Evolutionary conservation across 2,888 invertebrate genomes (phyloP).

Genomic region (Ectemnius cavifrons): DNA sequence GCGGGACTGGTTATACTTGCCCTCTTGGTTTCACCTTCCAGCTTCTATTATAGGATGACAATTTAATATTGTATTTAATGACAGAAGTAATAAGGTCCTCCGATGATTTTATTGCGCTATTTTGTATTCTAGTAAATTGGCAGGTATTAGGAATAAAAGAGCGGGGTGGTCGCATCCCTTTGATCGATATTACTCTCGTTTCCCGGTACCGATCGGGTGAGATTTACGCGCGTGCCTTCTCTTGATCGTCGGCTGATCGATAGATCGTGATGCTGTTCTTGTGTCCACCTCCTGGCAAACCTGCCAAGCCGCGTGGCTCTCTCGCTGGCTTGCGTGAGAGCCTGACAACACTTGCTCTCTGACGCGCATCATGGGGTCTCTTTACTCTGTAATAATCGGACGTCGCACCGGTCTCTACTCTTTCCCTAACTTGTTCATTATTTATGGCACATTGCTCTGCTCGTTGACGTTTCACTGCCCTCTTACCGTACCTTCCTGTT

Average conservation of each 20-base stretch:
- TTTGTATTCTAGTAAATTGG: too few relatives aligned
- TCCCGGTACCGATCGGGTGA: constrained; percentile 35
- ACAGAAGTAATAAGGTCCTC: too few relatives aligned
- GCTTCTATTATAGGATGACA: too few relatives aligned
- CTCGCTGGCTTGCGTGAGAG: constrained; percentile 2
- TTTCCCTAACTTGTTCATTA: constrained; percentile 37
- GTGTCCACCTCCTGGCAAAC: constrained; percentile 30
- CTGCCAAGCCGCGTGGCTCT: constrained; percentile 36
- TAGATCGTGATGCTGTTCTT: constrained; percentile 49
- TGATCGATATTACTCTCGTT: constrained; percentile 30
- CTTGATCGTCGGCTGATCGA: constrained; percentile 52
- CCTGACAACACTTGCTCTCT: too few relatives aligned
- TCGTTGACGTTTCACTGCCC: constrained; percentile 50
- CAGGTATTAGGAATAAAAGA: constrained; percentile 17
- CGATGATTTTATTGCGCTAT: too few relatives aligned
- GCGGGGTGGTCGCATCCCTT: constrained; percentile 16
- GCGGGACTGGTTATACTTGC: too few relatives aligned
- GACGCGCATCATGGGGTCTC: not conserved
- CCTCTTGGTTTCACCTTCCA: too few relatives aligned
- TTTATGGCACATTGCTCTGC: constrained; percentile 45
- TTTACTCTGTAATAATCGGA: not conserved
- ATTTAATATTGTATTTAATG: too few relatives aligned
- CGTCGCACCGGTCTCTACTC: constrained; percentile 25
- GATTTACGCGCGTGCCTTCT: constrained; percentile 46
- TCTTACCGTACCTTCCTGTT: constrained; percentile 48